phyloP scores from a whole-genome alignment of 2,797 vertebrate genomes.

The Loris lydekkerianus region DNA sequence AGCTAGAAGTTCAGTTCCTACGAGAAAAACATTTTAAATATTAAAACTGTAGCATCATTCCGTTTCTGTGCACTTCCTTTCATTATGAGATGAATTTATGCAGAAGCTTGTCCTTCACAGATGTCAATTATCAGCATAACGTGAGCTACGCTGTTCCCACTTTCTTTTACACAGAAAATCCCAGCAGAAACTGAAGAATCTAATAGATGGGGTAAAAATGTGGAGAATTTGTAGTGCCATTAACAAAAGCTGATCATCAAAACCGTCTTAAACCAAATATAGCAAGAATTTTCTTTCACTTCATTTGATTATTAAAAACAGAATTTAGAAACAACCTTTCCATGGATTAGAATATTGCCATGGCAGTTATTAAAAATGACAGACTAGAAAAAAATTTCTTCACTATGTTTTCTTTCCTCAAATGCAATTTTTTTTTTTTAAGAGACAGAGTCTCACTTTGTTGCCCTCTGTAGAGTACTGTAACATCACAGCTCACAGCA shows the following conservation, averaged over 20 bases:
- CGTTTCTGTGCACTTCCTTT: not conserved
- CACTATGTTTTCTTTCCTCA: conserved; percentile 26
- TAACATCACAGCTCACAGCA: too few relatives aligned
- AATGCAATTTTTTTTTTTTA: not conserved
- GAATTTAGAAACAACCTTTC: conserved; percentile 18
- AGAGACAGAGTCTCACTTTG: too few relatives aligned
- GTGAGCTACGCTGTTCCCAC: conserved; percentile 42
- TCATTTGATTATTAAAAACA: conserved; percentile 16
- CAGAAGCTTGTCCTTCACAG: conserved; percentile 76
- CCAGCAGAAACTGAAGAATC: conserved; percentile 66
- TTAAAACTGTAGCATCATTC: conserved; percentile 19
- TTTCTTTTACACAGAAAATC: conserved; percentile 73
- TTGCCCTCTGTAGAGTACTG: too few relatives aligned
- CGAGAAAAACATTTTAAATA: conserved; percentile 62
- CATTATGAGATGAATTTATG: conserved; percentile 55
- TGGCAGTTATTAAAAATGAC: conserved; percentile 10
- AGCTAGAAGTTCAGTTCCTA: conserved; percentile 32
- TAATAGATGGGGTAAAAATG: conserved; percentile 45
- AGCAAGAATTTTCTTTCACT: conserved; percentile 59
- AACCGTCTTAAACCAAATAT: conserved; percentile 61
- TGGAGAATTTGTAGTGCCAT: conserved; percentile 59
- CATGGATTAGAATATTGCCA: conserved; percentile 8
- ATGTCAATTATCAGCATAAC: conserved; percentile 75
- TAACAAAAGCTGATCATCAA: conserved; percentile 49
- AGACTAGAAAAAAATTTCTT: conserved; percentile 7